A percentile compares a stretch with the other conserved stretches of the same genome.
Conservation (phyloP, 2,113 vertebrate genomes). For the Rhipidura dahli region DNA sequence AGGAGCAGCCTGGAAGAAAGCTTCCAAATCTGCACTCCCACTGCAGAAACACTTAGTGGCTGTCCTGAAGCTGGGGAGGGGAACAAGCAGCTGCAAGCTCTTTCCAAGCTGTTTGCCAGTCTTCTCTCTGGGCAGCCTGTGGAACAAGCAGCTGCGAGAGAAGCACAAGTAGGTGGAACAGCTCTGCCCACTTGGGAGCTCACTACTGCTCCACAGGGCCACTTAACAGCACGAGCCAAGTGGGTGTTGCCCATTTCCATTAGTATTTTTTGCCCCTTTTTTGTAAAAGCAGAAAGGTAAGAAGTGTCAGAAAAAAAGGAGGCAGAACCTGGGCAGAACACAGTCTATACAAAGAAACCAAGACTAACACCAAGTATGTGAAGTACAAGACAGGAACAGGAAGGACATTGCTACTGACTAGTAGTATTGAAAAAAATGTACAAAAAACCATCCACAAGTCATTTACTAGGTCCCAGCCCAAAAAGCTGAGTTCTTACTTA, state of each 20-base stretch:
- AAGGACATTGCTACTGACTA: neutral
- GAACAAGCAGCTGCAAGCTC: conserved; percentile 24
- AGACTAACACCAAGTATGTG: neutral
- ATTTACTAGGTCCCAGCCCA: neutral
- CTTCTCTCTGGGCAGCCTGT: conserved; percentile 1
- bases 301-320: neutral
- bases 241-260: neutral
- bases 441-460: neutral
- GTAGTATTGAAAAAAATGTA: neutral
- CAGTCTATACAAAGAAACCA: neutral
- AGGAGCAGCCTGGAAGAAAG: conserved; percentile 51
- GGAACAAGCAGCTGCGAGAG: neutral
- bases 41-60: conserved; percentile 17
- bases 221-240: neutral
- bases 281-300: neutral
- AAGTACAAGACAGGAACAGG: neutral
- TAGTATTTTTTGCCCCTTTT: neutral
- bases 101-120: conserved; percentile 13
- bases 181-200: neutral
- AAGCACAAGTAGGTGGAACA: neutral
- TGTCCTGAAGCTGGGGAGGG: conserved; percentile 44
- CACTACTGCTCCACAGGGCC: neutral
- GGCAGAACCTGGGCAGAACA: neutral
- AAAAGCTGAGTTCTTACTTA: neutral
- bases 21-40: conserved; percentile 34